Evolutionary conservation across 2,113 vertebrate genomes (phyloP), one percentile per base, ranked within the genome.

Genomic region (Argyrosomus japonicus): DNA sequence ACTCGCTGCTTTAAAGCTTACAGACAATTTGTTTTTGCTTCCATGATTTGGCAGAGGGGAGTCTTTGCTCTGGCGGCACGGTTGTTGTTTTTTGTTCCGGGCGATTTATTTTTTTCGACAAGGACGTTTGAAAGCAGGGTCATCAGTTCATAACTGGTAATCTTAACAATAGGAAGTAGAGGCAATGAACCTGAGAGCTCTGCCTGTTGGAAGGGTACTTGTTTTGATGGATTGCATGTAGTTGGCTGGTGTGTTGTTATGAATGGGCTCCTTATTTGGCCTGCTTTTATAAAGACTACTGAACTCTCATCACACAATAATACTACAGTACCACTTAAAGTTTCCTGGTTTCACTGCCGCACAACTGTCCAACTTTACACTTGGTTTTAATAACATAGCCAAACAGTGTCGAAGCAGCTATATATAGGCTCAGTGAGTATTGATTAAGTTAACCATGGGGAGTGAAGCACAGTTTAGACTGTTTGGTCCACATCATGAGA

Each of bases 181-280:
- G 82, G 67, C 84, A 89, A 86, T 86, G 84, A 91, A 83, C 87
- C 73, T 69, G 51, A 68, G 75, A 64, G 69, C 75, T 47, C 10
- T 53, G 64, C 51, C 65, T 67, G 70, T 8, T 67, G 61, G 36
- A 72, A n/a, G 63, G 68, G 63, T 43, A 12, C 73, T 80, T 60
- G 67, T 76, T 77, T 50, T 74, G 81, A 82, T 73, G 70, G 69
- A 77, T 13, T 73, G 32, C 56, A 19, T 79, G 74, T 3, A 48
- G 64, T 19, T 48, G 77, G 69, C 65, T 72, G 29, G 19, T 47
- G 60, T 27, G n/a, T 36, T 77, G 71, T 67, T 80, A 73, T 79
- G 72, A 85, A 80, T 62, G 54, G 40, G 21, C 63, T 67, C 65
- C 65, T 76, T 82, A 69, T 77, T 65, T 79, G 75, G 50, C 25